Conservation (phyloP, 2,888 invertebrate genomes). For the Megamerina dolium region DNA sequence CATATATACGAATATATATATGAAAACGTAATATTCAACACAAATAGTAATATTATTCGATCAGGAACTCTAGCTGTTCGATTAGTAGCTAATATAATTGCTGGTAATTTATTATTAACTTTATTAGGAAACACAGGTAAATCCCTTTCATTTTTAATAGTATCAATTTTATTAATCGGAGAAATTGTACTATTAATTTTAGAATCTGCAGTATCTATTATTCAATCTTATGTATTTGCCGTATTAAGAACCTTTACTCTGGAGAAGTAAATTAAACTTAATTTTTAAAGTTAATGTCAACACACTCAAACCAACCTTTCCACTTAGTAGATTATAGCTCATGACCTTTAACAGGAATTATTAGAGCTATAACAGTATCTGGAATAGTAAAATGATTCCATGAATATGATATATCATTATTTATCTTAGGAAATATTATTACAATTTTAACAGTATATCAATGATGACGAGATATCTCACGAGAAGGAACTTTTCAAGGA, state of each 20-base stretch:
- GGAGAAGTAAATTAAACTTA: slow-evolving; percentile 60
- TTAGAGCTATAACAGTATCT: slow-evolving; percentile 56
- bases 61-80: slow-evolving; percentile 48
- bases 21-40: too few species aligned
- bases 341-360: slow-evolving; percentile 56
- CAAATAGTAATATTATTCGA: too few species aligned
- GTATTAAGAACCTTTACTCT: slow-evolving; percentile 60
- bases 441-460: too few species aligned
- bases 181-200: too few species aligned
- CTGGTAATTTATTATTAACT: too few species aligned
- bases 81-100: slow-evolving; percentile 27
- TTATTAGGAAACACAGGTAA: too few species aligned
- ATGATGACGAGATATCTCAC: slow-evolving; percentile 66
- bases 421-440: too few species aligned
- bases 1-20: too few species aligned
- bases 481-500: slow-evolving; percentile 63
- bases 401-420: slow-evolving; percentile 52
- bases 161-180: slow-evolving; percentile 36
- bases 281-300: slow-evolving; percentile 53
- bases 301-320: slow-evolving; percentile 57
- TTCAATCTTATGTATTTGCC: too few species aligned
- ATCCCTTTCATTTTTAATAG: too few species aligned
- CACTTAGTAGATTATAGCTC: slow-evolving; percentile 65
- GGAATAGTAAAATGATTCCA: slow-evolving; percentile 61
- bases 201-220: too few species aligned